phyloP scores from a whole-genome alignment of 2,797 vertebrate genomes.

The Thamnophis elegans region DNA sequence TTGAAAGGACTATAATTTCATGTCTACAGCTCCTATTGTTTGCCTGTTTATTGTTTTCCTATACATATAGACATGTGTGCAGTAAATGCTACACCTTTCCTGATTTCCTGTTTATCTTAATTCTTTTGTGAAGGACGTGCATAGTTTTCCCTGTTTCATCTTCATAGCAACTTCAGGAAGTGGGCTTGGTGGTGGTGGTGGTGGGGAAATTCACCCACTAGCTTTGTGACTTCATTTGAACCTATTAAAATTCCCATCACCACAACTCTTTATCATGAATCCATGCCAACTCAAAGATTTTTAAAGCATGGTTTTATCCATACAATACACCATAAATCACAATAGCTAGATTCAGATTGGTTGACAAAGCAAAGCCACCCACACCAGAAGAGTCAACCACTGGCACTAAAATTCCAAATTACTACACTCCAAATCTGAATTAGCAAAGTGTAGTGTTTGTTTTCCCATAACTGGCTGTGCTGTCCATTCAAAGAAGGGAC shows the following conservation, averaged over 20 bases:
- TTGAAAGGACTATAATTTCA: slow-evolving; percentile 19
- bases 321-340: background rate
- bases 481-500: background rate
- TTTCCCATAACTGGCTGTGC: background rate
- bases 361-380: background rate
- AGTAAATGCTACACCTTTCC: background rate
- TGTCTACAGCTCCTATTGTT: background rate
- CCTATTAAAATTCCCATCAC: background rate
- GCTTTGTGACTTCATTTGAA: background rate
- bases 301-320: background rate
- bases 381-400: background rate
- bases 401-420: background rate
- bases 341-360: background rate
- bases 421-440: background rate
- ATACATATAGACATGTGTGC: background rate
- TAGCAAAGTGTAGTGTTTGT: background rate
- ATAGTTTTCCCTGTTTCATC: background rate
- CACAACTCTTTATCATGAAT: background rate
- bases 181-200: no score
- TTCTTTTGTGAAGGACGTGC: background rate
- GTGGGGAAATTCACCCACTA: background rate
- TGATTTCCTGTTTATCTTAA: background rate
- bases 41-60: background rate
- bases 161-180: background rate
- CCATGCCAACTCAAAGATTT: background rate